Evolutionary conservation across 2,797 vertebrate species (phyloP).

Genomic region (Dendrocincla tyrannina): DNA sequence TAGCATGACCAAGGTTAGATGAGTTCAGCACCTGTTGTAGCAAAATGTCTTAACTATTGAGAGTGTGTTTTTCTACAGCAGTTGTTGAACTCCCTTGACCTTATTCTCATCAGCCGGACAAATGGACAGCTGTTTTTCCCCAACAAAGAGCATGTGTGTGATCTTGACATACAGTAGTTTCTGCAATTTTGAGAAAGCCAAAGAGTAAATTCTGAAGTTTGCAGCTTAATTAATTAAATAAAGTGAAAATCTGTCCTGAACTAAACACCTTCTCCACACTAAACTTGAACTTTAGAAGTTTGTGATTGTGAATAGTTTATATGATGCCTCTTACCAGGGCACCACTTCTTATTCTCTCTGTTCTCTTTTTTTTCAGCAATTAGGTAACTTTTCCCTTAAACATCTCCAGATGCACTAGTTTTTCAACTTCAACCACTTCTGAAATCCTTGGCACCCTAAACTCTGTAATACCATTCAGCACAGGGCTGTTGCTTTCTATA

Average conservation of each 20-base stretch:
- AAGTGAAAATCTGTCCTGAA: not conserved
- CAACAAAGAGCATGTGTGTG: not conserved
- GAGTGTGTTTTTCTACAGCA: not conserved
- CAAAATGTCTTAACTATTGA: not conserved
- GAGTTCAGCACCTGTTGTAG: constrained; percentile 14
- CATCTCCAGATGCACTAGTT: not conserved
- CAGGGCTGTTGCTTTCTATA: not conserved
- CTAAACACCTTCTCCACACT: not conserved
- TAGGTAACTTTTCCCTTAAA: not conserved
- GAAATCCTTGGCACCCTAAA: not conserved
- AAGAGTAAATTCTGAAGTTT: not conserved
- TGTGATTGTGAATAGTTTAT: not conserved
- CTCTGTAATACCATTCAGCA: not conserved
- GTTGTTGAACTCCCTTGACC: constrained; percentile 31
- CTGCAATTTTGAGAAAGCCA: not conserved
- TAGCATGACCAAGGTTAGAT: not conserved
- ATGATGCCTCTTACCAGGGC: not conserved
- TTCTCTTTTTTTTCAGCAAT: not conserved
- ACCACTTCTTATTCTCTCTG: not conserved
- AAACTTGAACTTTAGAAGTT: not conserved
- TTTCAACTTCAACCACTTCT: not conserved
- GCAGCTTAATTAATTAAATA: not conserved
- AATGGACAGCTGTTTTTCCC: not conserved
- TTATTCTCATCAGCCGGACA: not conserved
- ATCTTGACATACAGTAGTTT: not conserved